Conservation (phyloP, 1,140 invertebrate species). For the Drosophila parvula region DNA sequence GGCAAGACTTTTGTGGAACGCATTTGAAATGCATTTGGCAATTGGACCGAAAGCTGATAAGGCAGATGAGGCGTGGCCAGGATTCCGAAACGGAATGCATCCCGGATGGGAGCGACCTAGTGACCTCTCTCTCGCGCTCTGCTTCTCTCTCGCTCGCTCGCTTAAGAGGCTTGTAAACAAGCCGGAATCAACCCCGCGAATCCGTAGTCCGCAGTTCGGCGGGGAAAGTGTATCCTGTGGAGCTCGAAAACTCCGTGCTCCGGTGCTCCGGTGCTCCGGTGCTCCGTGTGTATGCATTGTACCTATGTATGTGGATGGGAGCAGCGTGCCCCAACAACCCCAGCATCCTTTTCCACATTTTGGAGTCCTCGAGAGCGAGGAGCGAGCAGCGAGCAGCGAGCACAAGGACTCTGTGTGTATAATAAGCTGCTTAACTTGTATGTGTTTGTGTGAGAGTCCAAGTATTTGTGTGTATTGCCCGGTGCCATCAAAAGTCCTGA, state of each 20-base stretch:
- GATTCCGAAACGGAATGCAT: slow-evolving; percentile 37
- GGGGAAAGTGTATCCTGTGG: slow-evolving; percentile 47
- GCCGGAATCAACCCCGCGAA: slow-evolving; percentile 25
- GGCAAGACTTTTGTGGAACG: slow-evolving; percentile 53
- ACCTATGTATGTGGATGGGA: slow-evolving; percentile 13
- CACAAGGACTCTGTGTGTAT: slow-evolving; percentile 37
- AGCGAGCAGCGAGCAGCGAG: neutral
- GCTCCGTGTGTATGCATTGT: slow-evolving; percentile 45
- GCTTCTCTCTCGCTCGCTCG: neutral
- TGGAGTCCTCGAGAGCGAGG: slow-evolving; percentile 24
- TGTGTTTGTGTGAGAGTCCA: slow-evolving; percentile 2
- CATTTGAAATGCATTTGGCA: slow-evolving; percentile 72
- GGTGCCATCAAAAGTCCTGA: slow-evolving; percentile 45
- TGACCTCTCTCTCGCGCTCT: slow-evolving; percentile 38
- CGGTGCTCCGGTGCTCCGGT: neutral
- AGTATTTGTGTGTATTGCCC: slow-evolving; percentile 41
- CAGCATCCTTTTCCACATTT: slow-evolving; percentile 17
- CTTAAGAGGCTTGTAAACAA: slow-evolving; percentile 18
- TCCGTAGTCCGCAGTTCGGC: slow-evolving; percentile 25
- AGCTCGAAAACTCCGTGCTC: slow-evolving; percentile 11
- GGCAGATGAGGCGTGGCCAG: slow-evolving; percentile 69
- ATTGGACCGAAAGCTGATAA: slow-evolving; percentile 24
- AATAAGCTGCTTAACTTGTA: slow-evolving; percentile 40
- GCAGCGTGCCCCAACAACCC: neutral
- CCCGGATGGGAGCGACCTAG: slow-evolving; percentile 51